Base-by-base conservation (phyloP, 2,888 invertebrate genomes). In the Perdita meconis region DNA sequence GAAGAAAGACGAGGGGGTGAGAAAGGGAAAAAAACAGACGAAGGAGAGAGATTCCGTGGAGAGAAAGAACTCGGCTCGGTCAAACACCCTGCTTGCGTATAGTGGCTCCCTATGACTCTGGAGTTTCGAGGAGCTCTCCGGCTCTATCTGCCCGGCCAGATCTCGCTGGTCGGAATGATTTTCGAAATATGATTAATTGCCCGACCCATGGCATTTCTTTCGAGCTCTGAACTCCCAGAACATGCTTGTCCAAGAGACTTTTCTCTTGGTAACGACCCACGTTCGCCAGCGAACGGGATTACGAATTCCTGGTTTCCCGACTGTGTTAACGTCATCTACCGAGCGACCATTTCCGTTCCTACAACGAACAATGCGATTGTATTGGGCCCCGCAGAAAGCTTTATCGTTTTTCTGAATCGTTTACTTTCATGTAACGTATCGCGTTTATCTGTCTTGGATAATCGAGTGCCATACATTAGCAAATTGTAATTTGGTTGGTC, bases 171-270 rank as follows among this genome's bases (percentile, higher is more conserved):
- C 86, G 89, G 90, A 92, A 92, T 92, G 92, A 92, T 92, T 92
- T 92, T 92, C 90, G 90, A 92, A 92, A 92, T 92, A 92, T 92
- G 92, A 92, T 92, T 92, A 92, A 92, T 92, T 92, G 92, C 89
- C 86, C 83, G 83, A 80, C 24, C 84, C 86, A 84, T 89, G 88
- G 87, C 87, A 86, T 88, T 89, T 87, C 87, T 87, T 78, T 81
- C 82, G 80, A 78, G 80, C 70, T 66, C 78, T 60, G 69, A 82
- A 65, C 82, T 73, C 76, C 80, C 66, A 78, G 72, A 70, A 60
- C 72, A 53, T 55, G 76, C 59, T 56, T 50, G 61, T 51, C 63
- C n/a, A n/a, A 59, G 10, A 30, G 67, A 81, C 70, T 75, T 83
- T 81, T 84, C 85, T 81, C 77, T 64, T 40, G 74, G 76, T 78